Conservation (phyloP, 2,888 invertebrate genomes). For the Ernsta delagoae region DNA sequence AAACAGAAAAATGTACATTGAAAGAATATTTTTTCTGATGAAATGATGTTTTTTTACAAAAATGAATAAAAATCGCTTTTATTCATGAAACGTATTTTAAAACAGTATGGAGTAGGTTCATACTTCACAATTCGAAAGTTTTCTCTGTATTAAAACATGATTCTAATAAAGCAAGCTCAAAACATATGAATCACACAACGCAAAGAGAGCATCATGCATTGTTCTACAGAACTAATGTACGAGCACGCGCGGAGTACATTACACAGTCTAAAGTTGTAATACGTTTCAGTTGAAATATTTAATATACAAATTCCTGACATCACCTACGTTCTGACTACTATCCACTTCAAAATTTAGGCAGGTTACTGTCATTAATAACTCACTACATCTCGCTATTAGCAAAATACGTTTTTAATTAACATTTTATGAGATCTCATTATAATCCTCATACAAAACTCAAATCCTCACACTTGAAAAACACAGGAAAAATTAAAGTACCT, state of each 20-base stretch:
- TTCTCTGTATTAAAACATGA: slow-evolving; percentile 2
- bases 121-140: neutral
- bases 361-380: too few species aligned
- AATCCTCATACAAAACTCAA: neutral
- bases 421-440: too few species aligned
- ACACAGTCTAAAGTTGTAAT: neutral
- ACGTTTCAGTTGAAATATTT: neutral
- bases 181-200: slow-evolving; percentile 3
- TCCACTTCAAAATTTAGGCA: too few species aligned
- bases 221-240: slow-evolving; percentile 8
- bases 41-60: too few species aligned
- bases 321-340: too few species aligned
- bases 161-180: neutral
- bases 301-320: too few species aligned
- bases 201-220: neutral
- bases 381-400: too few species aligned
- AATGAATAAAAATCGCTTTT: too few species aligned
- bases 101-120: too few species aligned
- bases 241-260: slow-evolving; percentile 1
- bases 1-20: neutral
- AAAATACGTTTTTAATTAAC: too few species aligned
- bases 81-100: too few species aligned
- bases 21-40: neutral
- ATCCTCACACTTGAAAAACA: too few species aligned
- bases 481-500: neutral